Percentiles rank a stretch among this genome's conserved stretches.
Conservation (phyloP, 1,140 invertebrate species). For the Drosophila nannoptera region DNA sequence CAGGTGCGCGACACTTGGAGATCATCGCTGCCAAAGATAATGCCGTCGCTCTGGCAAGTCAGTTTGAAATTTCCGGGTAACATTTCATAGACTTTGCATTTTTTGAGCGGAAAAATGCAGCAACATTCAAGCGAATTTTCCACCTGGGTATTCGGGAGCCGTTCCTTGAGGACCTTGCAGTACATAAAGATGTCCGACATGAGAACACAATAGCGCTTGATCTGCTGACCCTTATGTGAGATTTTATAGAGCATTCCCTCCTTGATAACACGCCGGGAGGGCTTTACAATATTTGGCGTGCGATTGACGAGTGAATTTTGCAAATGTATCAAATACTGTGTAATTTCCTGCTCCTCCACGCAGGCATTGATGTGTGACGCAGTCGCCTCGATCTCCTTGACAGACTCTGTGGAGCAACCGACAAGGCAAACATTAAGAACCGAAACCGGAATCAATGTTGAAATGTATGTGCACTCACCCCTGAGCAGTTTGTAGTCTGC, state of each 20-base stretch:
- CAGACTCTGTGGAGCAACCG: slow-evolving; percentile 80
- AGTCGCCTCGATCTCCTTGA: slow-evolving; percentile 84
- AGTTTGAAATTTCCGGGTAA: slow-evolving; percentile 82
- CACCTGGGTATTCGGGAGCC: slow-evolving; percentile 69
- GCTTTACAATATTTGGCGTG: slow-evolving; percentile 84
- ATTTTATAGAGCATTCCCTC: slow-evolving; percentile 86
- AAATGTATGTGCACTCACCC: slow-evolving; percentile 24
- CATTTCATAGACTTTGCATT: slow-evolving; percentile 82
- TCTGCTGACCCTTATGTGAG: slow-evolving; percentile 79
- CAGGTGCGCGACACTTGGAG: slow-evolving; percentile 80
- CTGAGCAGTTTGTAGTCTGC: slow-evolving; percentile 82
- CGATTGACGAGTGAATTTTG: slow-evolving; percentile 83
- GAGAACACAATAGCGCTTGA: slow-evolving; percentile 80
- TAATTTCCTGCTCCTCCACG: slow-evolving; percentile 86
- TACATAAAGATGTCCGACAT: slow-evolving; percentile 83
- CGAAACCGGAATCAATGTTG: too few relatives aligned
- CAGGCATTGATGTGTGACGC: slow-evolving; percentile 86
- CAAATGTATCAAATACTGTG: slow-evolving; percentile 84
- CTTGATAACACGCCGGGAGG: slow-evolving; percentile 84
- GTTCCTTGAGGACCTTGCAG: slow-evolving; percentile 78
- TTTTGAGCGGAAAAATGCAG: slow-evolving; percentile 82
- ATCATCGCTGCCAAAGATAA: slow-evolving; percentile 82
- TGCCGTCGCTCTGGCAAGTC: slow-evolving; percentile 81
- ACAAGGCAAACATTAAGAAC: slow-evolving; percentile 42
- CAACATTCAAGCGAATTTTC: slow-evolving; percentile 81